These are phyloP conservation scores for Diarsia dahlii DNA, from an alignment of 2,888 invertebrate species.

Conservation along the genomic window DNA sequence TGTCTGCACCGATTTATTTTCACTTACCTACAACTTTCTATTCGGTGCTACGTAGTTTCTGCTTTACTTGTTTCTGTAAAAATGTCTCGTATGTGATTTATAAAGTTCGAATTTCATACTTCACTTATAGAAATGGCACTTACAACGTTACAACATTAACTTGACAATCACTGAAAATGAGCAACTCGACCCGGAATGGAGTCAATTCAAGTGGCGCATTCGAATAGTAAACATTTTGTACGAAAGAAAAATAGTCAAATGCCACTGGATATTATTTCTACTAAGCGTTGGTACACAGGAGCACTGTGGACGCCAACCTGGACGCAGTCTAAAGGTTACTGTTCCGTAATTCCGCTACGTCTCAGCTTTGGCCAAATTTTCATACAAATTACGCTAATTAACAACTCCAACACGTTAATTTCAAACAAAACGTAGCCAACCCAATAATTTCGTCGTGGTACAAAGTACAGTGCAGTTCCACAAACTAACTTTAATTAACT, in stretches of 20 bases:
- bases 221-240: neutral
- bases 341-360: slow-evolving; percentile 9
- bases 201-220: neutral
- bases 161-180: neutral
- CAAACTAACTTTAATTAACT: slow-evolving; percentile 38
- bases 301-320: neutral
- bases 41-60: slow-evolving; percentile 29
- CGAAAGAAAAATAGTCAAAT: neutral
- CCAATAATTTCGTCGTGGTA: slow-evolving; percentile 30
- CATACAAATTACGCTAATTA: slow-evolving; percentile 45
- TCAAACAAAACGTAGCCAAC: slow-evolving; percentile 21
- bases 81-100: slow-evolving; percentile 27
- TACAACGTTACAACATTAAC: too few relatives aligned
- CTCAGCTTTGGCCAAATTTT: slow-evolving; percentile 26
- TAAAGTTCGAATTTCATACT: neutral
- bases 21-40: slow-evolving; percentile 24
- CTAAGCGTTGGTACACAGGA: neutral
- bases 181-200: neutral
- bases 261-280: neutral
- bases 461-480: slow-evolving; percentile 18
- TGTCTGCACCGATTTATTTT: slow-evolving; percentile 26
- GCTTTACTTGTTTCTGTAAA: slow-evolving; percentile 9
- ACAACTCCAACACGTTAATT: slow-evolving; percentile 27
- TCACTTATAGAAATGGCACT: too few relatives aligned
- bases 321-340: neutral